These are phyloP conservation scores for Notodonta dromedarius DNA, from an alignment of 2,888 invertebrate species.

Conservation along the genomic window DNA sequence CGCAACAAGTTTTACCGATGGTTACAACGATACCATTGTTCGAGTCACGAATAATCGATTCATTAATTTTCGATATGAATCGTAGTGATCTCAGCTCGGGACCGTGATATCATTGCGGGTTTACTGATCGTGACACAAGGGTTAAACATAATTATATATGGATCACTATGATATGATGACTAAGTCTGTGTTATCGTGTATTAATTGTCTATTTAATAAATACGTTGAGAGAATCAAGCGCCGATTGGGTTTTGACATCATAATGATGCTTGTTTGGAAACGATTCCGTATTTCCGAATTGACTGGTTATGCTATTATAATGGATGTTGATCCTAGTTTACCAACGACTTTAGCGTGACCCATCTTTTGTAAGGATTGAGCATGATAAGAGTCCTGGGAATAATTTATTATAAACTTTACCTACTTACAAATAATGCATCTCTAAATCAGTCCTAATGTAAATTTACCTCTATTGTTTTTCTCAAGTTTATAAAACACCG, in stretches of 20 bases:
- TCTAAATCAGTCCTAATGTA: too few species aligned
- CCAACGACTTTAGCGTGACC: too few species aligned
- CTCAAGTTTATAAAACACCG: too few species aligned
- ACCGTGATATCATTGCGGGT: slow-evolving; percentile 7
- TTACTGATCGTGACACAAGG: slow-evolving; percentile 35
- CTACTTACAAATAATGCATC: too few species aligned
- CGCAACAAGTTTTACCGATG: neutral
- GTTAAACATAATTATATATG: slow-evolving; percentile 18
- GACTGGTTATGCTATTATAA: too few species aligned
- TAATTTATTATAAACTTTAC: too few species aligned
- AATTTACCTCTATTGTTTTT: too few species aligned
- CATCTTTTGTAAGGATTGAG: too few species aligned
- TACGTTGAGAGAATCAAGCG: neutral
- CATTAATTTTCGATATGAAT: slow-evolving; percentile 24
- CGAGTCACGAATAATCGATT: slow-evolving; percentile 5
- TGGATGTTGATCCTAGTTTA: too few species aligned
- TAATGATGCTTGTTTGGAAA: neutral
- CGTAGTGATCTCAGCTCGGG: slow-evolving; percentile 22
- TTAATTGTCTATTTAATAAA: slow-evolving; percentile 8
- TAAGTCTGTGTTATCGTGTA: slow-evolving; percentile 20
- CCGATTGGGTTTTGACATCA: neutral
- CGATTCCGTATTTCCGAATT: too few species aligned
- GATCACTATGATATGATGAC: slow-evolving; percentile 30
- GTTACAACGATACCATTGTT: neutral
- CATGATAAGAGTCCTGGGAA: too few species aligned